phyloP scores from a whole-genome alignment of 2,797 vertebrate genomes.

The Labeo calbasu region DNA sequence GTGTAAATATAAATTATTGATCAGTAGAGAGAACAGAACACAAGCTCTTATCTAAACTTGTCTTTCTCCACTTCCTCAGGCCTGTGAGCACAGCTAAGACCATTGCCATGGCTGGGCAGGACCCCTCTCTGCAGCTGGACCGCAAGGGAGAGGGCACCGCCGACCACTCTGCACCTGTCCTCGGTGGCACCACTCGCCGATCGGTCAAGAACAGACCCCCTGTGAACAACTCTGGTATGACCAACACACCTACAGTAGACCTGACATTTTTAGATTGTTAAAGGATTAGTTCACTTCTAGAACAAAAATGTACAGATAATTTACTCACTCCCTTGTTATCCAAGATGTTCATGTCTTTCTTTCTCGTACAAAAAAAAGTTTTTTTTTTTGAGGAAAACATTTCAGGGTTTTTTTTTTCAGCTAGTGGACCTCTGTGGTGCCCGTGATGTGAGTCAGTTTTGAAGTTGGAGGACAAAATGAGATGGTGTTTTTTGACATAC shows the following conservation, averaged over 20 bases:
- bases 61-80: slow-evolving; percentile 59
- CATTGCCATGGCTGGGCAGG: slow-evolving; percentile 84
- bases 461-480: too few species aligned
- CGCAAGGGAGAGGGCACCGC: slow-evolving; percentile 86
- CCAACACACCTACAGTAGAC: neutral
- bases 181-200: slow-evolving; percentile 73
- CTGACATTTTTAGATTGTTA: neutral
- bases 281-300: neutral
- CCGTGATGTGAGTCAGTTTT: too few species aligned
- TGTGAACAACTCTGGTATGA: slow-evolving; percentile 80
- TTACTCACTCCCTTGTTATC: too few species aligned
- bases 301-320: too few species aligned
- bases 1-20: neutral
- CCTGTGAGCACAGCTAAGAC: slow-evolving; percentile 87
- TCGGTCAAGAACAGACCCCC: slow-evolving; percentile 76
- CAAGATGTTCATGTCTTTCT: too few species aligned
- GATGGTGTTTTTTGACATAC: too few species aligned
- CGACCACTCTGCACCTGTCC: slow-evolving; percentile 56
- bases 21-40: neutral
- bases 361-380: too few species aligned
- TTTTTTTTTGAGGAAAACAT: too few species aligned
- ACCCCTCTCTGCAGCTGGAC: slow-evolving; percentile 85
- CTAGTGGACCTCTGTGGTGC: too few species aligned
- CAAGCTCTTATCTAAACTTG: neutral
- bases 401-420: too few species aligned